Evolutionary conservation across 2,113 vertebrate species (phyloP).

Genomic region (Hippocampus barbouri): DNA sequence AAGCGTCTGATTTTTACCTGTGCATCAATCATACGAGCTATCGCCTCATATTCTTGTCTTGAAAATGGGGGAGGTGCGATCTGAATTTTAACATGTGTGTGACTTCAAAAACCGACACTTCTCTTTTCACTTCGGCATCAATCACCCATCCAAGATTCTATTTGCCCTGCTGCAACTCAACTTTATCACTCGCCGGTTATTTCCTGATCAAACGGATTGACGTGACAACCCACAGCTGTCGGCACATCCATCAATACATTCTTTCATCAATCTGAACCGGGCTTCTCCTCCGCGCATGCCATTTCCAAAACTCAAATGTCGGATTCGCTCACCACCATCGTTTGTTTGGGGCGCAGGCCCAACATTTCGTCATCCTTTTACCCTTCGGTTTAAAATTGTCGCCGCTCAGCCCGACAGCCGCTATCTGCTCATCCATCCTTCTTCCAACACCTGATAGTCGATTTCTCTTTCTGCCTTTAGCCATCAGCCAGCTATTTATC

Average conservation of each 20-base stretch:
- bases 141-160: constrained; percentile 40
- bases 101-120: constrained; percentile 21
- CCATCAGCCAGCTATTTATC: constrained; percentile 26
- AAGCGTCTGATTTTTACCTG: background rate
- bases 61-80: background rate
- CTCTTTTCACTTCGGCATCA: constrained; percentile 60
- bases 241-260: constrained; percentile 41
- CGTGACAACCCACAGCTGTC: constrained; percentile 49
- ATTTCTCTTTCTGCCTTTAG: constrained; percentile 31
- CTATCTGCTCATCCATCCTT: constrained; percentile 55
- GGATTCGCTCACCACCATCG: constrained; percentile 8
- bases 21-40: background rate
- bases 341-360: constrained; percentile 14
- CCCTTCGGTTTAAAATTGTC: constrained; percentile 46
- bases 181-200: constrained; percentile 54
- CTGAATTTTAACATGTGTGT: background rate
- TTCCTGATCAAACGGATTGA: constrained; percentile 57
- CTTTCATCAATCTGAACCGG: constrained; percentile 46
- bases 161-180: constrained; percentile 43
- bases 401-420: constrained; percentile 41
- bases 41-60: background rate
- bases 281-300: background rate
- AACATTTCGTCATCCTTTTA: constrained; percentile 39
- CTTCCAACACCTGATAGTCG: constrained; percentile 38
- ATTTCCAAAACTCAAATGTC: constrained; percentile 18